Percentiles rank a stretch among this genome's conserved stretches.
phyloP scores from a whole-genome alignment of 2,888 invertebrate genomes.

The Hirtodrosophila cameraria region DNA sequence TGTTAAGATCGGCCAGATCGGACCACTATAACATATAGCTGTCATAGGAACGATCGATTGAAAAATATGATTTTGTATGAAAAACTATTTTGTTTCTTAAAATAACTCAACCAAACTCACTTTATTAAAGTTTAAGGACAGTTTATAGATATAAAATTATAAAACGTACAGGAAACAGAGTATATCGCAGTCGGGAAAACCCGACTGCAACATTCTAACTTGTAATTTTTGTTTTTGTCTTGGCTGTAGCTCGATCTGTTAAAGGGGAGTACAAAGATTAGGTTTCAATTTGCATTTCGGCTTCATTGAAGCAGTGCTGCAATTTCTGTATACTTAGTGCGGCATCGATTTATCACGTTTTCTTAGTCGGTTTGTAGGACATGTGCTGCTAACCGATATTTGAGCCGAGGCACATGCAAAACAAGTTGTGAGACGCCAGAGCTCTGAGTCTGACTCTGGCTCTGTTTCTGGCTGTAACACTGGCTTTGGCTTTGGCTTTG shows the following conservation, averaged over 20 bases:
- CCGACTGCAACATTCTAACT: no score
- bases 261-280: slow-evolving; percentile 61
- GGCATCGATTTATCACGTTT: slow-evolving; percentile 75
- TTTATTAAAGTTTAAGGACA: no score
- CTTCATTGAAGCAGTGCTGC: slow-evolving; percentile 70
- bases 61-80: no score
- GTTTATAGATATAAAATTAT: no score
- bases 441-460: slow-evolving; percentile 9
- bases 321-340: slow-evolving; percentile 65
- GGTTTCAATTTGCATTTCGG: slow-evolving; percentile 80
- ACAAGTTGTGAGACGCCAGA: slow-evolving; percentile 50
- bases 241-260: slow-evolving; percentile 18
- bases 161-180: no score
- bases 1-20: no score
- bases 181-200: no score
- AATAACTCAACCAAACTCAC: no score
- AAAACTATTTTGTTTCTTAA: no score
- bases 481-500: slow-evolving; percentile 4
- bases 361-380: slow-evolving; percentile 79
- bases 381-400: slow-evolving; percentile 82
- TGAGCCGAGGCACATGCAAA: slow-evolving; percentile 41
- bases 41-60: no score
- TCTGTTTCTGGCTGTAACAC: no score
- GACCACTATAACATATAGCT: no score
- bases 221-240: slow-evolving; percentile 6